Percentiles rank a stretch among this genome's conserved stretches.
Evolutionary conservation across 2,797 vertebrate species (phyloP).

Genomic region (Artibeus jamaicensis): DNA sequence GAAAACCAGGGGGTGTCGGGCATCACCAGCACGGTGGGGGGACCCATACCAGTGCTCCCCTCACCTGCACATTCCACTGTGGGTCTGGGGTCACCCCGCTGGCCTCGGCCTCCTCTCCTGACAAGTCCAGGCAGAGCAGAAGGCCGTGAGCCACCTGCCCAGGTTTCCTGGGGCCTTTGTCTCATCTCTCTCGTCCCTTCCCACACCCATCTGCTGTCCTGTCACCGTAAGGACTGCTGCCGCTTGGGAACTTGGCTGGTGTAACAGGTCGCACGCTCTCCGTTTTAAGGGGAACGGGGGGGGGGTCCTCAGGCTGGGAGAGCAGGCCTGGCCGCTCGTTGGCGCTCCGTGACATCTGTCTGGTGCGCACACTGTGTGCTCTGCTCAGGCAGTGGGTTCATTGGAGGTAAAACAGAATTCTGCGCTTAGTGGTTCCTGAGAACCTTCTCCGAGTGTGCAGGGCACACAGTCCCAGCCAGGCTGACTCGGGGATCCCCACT

Average conservation of each 20-base stretch:
- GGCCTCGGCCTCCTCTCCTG: neutral
- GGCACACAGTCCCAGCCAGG: neutral
- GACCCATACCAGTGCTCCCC: neutral
- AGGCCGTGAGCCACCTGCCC: neutral
- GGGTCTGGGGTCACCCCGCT: fast-evolving
- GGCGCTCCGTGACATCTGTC: neutral
- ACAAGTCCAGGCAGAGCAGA: fast-evolving
- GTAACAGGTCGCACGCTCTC: neutral
- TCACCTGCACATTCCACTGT: fast-evolving
- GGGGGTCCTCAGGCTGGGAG: neutral
- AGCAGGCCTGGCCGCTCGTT: neutral
- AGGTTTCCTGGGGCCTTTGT: neutral
- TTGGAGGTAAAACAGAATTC: neutral
- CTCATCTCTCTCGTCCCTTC: fast-evolving
- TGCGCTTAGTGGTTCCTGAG: no score
- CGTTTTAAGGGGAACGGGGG: neutral
- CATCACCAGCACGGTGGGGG: neutral
- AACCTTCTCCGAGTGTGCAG: neutral
- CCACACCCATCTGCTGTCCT: fast-evolving
- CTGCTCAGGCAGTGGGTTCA: neutral
- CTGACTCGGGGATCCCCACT: neutral
- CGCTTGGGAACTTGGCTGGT: neutral
- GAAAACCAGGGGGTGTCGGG: no score
- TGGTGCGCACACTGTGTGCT: neutral
- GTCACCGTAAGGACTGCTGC: fast-evolving